Evolutionary conservation across 2,797 vertebrate species (phyloP).

Genomic region (Micropoecilia bifurca): DNA sequence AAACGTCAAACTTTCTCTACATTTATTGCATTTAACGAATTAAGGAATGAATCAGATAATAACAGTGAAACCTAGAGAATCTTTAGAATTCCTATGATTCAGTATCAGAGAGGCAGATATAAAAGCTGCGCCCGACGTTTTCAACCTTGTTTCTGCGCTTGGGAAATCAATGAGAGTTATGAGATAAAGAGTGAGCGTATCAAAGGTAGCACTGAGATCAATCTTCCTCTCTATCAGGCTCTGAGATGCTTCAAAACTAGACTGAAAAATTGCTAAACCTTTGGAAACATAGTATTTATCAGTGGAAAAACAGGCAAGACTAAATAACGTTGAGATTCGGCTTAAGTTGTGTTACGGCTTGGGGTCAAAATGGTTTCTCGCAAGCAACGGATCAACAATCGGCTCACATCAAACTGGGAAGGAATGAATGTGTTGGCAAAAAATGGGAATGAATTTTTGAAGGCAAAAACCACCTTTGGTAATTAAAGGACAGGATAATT

Average conservation of each 20-base stretch:
- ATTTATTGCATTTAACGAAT: not conserved
- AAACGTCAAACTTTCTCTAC: not conserved
- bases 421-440: not conserved
- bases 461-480: not conserved
- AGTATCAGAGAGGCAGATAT: conserved; percentile 6
- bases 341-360: not conserved
- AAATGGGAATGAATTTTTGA: not conserved
- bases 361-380: not conserved
- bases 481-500: not conserved
- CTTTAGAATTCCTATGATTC: not conserved
- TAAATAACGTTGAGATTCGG: not conserved
- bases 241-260: not conserved
- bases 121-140: not conserved
- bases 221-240: not conserved
- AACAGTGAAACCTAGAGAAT: not conserved
- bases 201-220: not conserved
- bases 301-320: not conserved
- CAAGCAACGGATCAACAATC: not conserved
- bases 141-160: not conserved
- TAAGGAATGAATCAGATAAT: not conserved
- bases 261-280: not conserved
- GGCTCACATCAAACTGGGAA: not conserved
- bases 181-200: not conserved
- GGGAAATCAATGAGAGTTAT: conserved; percentile 3
- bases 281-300: not conserved